A percentile compares a stretch with the other conserved stretches of the same genome.
Conservation (phyloP, 1,140 invertebrate species). For the Scaptomyza pallida region DNA sequence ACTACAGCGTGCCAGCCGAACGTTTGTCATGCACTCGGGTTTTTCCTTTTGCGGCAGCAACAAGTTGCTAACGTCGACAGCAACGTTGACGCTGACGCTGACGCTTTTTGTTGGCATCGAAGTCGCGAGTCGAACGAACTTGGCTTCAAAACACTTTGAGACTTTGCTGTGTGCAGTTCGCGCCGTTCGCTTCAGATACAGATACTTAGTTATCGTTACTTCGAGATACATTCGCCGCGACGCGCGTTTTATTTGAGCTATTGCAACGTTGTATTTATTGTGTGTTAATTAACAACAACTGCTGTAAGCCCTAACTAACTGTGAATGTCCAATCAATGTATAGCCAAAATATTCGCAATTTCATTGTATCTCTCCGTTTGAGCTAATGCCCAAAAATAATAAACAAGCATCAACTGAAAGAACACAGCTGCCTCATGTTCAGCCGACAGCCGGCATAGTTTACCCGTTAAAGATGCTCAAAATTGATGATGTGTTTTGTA, state of each 20-base stretch:
- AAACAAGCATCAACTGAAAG: conserved; percentile 43
- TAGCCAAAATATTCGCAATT: conserved; percentile 29
- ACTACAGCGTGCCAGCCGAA: conserved; percentile 68
- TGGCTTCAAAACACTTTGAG: conserved; percentile 74
- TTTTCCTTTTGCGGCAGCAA: conserved; percentile 78
- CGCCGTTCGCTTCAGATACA: conserved; percentile 48
- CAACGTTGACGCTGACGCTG: conserved; percentile 10
- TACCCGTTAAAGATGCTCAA: conserved; percentile 37
- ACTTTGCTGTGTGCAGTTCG: conserved; percentile 75
- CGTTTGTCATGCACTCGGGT: conserved; percentile 72
- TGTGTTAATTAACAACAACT: conserved; percentile 37
- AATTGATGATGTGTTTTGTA: conserved; percentile 16
- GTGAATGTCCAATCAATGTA: conserved; percentile 18
- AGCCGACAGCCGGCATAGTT: conserved; percentile 27
- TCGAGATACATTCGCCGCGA: conserved; percentile 55
- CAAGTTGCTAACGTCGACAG: conserved; percentile 65
- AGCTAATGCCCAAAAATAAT: conserved; percentile 73
- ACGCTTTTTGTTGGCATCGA: conserved; percentile 9
- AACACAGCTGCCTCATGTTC: conserved; percentile 39
- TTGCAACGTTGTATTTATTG: conserved; percentile 8
- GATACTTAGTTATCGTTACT: conserved; percentile 29
- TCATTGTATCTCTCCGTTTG: conserved; percentile 18
- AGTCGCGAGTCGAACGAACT: conserved; percentile 61
- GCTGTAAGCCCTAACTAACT: conserved; percentile 23
- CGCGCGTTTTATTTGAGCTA: conserved; percentile 33